These are phyloP conservation scores for Megastigmus dorsalis DNA, from an alignment of 2,888 invertebrate species.

Conservation along the genomic window DNA sequence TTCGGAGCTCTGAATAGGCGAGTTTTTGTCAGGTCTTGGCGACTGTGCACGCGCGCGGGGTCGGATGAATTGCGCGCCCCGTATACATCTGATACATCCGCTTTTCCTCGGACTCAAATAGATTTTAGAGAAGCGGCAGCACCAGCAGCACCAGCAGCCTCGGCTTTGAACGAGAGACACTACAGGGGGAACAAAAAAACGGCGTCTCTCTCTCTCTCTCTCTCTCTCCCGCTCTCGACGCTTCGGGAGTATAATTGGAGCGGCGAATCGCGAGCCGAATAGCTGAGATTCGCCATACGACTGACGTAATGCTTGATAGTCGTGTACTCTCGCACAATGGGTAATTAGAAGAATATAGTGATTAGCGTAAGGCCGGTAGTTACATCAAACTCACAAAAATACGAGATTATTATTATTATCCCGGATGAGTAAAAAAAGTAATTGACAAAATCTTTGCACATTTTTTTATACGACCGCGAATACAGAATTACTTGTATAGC, in stretches of 20 bases:
- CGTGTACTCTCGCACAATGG: slow-evolving; percentile 18
- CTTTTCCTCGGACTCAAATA: slow-evolving; percentile 38
- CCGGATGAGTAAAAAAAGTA: too few species aligned
- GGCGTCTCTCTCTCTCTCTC: too few species aligned
- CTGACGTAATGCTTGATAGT: slow-evolving; percentile 43
- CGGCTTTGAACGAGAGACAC: slow-evolving; percentile 16
- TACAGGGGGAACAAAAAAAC: slow-evolving; percentile 22
- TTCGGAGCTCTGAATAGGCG: slow-evolving; percentile 33
- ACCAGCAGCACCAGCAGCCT: neutral
- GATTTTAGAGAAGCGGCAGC: slow-evolving; percentile 39
- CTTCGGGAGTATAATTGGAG: slow-evolving; percentile 49
- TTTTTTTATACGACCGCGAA: too few species aligned
- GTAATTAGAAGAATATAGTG: neutral
- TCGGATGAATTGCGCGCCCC: slow-evolving; percentile 30
- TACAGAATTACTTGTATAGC: too few species aligned
- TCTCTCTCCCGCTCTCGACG: too few species aligned
- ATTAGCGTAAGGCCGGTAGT: neutral
- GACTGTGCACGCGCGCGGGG: too few species aligned
- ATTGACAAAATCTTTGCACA: too few species aligned
- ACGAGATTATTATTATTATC: too few species aligned
- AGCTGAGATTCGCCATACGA: slow-evolving; percentile 24
- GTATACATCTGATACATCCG: slow-evolving; percentile 50
- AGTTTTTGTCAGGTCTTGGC: slow-evolving; percentile 22
- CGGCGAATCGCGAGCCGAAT: slow-evolving; percentile 40
- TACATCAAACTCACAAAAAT: too few species aligned